Percentiles rank a stretch among this genome's conserved stretches.
These are phyloP conservation scores for Eupristina koningsbergeri DNA, from an alignment of 1,140 invertebrate genomes.

Conservation along the genomic window DNA sequence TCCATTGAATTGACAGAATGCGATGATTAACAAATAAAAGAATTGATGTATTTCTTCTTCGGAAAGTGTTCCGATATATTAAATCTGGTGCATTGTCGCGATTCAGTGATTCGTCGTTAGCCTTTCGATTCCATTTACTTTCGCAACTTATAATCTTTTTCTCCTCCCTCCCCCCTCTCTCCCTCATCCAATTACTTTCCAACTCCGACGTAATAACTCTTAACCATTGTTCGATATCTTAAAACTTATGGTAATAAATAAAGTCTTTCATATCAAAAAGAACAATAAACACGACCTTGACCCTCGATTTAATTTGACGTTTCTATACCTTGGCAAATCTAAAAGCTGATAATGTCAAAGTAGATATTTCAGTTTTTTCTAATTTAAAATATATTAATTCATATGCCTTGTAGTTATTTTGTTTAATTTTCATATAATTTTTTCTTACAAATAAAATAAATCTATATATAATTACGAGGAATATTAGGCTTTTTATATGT, in stretches of 20 bases:
- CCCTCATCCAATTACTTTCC: too few species aligned
- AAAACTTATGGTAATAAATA: background rate
- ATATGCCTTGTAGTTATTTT: too few species aligned
- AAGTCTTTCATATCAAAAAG: background rate
- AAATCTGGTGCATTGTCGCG: background rate
- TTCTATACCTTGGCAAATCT: background rate
- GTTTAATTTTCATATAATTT: too few species aligned
- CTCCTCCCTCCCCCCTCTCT: too few species aligned
- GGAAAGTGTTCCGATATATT: too few species aligned
- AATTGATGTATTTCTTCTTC: too few species aligned
- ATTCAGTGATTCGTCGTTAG: background rate
- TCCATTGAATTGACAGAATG: too few species aligned
- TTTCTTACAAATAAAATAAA: too few species aligned
- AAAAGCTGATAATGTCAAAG: background rate
- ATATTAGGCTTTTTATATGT: too few species aligned
- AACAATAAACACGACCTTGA: background rate
- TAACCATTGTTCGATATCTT: background rate
- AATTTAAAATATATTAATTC: too few species aligned
- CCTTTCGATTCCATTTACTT: background rate
- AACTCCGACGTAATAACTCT: background rate
- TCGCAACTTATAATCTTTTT: background rate
- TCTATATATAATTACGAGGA: too few species aligned
- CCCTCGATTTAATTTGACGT: background rate
- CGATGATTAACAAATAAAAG: too few species aligned
- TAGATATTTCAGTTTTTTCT: background rate